Conservation (phyloP, 1,140 invertebrate species). For the Colletes gigas region DNA sequence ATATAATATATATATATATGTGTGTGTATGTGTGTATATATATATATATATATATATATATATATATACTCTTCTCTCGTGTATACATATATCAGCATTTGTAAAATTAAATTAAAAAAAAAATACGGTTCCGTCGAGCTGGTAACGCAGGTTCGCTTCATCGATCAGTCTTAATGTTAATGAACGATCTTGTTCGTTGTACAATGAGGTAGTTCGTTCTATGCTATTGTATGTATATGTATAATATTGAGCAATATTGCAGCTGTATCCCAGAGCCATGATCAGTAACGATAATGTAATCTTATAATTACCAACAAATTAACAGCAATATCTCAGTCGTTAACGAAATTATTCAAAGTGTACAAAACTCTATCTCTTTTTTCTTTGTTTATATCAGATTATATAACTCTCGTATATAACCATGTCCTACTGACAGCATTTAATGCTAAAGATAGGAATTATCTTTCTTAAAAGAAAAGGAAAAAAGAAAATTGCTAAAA, state of each 20-base stretch:
- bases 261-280: constrained; percentile 73
- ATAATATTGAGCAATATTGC: constrained; percentile 73
- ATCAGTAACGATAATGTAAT: constrained; percentile 55
- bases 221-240: constrained; percentile 41
- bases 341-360: constrained; percentile 58
- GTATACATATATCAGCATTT: constrained; percentile 19
- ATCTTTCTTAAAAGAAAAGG: constrained; percentile 23
- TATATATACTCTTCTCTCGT: constrained; percentile 2
- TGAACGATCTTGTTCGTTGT: constrained; percentile 53
- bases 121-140: constrained; percentile 13
- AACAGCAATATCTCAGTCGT: constrained; percentile 67
- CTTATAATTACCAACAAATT: constrained; percentile 66
- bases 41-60: constrained; percentile 30
- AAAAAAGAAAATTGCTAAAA: constrained; percentile 32
- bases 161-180: constrained; percentile 59
- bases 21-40: constrained; percentile 4
- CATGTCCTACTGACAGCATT: constrained; percentile 47
- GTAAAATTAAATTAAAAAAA: constrained; percentile 36
- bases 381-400: background rate
- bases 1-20: constrained; percentile 22
- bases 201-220: constrained; percentile 59
- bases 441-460: constrained; percentile 55
- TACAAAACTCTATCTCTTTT: background rate
- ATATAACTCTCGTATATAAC: constrained; percentile 28
- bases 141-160: constrained; percentile 30